Evolutionary conservation across 1,140 invertebrate genomes (phyloP).

Genomic region (Babylonia areolata): DNA sequence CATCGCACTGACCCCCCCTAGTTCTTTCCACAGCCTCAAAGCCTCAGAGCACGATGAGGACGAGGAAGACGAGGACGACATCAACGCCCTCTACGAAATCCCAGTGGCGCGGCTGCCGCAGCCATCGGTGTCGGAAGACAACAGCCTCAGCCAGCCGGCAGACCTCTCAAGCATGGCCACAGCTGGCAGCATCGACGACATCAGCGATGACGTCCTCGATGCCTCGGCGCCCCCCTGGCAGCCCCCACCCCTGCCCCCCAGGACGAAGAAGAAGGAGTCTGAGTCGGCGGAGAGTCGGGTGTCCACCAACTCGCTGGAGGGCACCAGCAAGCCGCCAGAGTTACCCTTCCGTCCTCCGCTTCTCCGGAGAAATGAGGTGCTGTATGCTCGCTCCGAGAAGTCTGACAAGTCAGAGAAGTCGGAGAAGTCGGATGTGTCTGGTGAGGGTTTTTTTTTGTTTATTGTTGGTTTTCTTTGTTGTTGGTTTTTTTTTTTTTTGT

Average conservation of each 20-base stretch:
- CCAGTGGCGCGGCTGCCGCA: conserved; percentile 44
- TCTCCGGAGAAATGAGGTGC: conserved; percentile 42
- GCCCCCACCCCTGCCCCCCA: conserved; percentile 49
- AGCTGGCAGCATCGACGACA: conserved; percentile 47
- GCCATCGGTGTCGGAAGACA: conserved; percentile 34
- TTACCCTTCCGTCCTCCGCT: conserved; percentile 50
- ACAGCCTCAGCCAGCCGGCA: conserved; percentile 39
- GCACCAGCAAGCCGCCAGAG: conserved; percentile 49
- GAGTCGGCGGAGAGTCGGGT: conserved; percentile 39
- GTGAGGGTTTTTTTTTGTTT: no score
- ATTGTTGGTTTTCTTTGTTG: no score
- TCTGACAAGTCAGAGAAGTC: conserved; percentile 47
- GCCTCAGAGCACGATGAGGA: conserved; percentile 1
- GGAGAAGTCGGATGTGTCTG: conserved; percentile 47
- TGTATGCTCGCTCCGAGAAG: conserved; percentile 35
- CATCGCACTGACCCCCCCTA: background rate
- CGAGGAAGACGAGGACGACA: conserved; percentile 43
- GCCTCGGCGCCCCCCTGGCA: conserved; percentile 19
- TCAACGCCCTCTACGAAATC: conserved; percentile 54
- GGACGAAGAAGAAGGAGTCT: conserved; percentile 42
- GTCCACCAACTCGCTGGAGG: conserved; percentile 24
- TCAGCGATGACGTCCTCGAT: conserved; percentile 46
- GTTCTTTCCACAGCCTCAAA: conserved; percentile 20
- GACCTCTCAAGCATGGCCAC: conserved; percentile 38
- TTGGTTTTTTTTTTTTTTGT: no score